Percentiles rank a stretch among this genome's conserved stretches.
Conservation (phyloP, 2,888 invertebrate genomes). For the Coleophora deauratella region DNA sequence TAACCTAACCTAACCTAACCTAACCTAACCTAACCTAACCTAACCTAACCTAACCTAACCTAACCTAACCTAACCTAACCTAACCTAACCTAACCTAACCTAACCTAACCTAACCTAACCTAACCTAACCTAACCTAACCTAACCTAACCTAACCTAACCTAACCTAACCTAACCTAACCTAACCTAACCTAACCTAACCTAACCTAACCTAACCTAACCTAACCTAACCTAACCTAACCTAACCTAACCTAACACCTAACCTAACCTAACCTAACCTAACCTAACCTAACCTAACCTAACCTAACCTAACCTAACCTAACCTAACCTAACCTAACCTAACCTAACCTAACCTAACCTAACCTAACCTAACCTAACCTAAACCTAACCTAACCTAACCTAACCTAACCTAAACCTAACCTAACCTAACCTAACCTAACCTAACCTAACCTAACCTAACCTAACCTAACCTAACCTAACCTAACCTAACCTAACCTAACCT, state of each 20-base stretch:
- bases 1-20: conserved; percentile 13
- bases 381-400: conserved; percentile 16
- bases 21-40: conserved; percentile 13
- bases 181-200: conserved; percentile 19
- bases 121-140: conserved; percentile 13
- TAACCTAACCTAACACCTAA: conserved; percentile 13
- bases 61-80: conserved; percentile 13
- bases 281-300: conserved; percentile 19
- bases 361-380: conserved; percentile 11
- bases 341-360: conserved; percentile 12
- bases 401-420: conserved; percentile 19
- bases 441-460: conserved; percentile 15
- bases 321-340: conserved; percentile 13
- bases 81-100: conserved; percentile 13
- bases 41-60: conserved; percentile 13
- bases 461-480: conserved; percentile 16
- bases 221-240: conserved; percentile 14
- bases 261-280: conserved; percentile 12
- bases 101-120: conserved; percentile 12
- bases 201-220: conserved; percentile 22
- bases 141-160: conserved; percentile 13
- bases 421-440: conserved; percentile 15
- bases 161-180: conserved; percentile 12
- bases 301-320: conserved; percentile 20
- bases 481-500: conserved; percentile 12